Evolutionary conservation across 2,113 vertebrate species (phyloP).

Genomic region (Mus spicilegus): DNA sequence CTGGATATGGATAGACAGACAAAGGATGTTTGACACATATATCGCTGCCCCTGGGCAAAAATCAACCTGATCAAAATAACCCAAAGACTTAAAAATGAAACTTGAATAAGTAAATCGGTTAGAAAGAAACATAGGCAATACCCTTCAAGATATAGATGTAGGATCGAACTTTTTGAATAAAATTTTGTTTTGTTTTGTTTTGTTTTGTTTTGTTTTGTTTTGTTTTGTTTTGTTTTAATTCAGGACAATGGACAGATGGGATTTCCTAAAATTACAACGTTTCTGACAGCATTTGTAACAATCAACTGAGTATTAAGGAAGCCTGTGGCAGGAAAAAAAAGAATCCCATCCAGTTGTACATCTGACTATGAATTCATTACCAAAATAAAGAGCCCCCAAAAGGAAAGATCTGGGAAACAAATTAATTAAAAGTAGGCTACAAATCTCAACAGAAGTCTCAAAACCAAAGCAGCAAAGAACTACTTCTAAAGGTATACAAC

Average conservation of each 20-base stretch:
- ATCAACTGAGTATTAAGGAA: neutral
- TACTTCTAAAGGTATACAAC: neutral
- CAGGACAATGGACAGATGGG: neutral
- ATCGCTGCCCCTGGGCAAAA: neutral
- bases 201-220: no score
- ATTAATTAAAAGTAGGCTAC: neutral
- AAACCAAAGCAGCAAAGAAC: neutral
- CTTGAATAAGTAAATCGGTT: neutral
- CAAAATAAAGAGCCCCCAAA: neutral
- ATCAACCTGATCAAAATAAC: neutral
- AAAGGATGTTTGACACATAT: neutral
- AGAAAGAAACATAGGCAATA: neutral
- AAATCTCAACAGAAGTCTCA: neutral
- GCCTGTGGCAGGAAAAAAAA: neutral
- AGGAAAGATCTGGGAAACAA: neutral
- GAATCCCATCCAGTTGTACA: no score
- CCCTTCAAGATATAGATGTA: neutral
- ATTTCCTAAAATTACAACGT: neutral
- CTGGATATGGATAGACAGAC: neutral
- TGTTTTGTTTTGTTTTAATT: neutral
- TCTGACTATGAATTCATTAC: neutral
- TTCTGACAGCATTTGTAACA: neutral
- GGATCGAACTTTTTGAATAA: neutral
- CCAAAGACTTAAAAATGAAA: neutral
- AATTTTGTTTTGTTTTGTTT: no score